These are phyloP conservation scores for Haliclona indistincta DNA, from an alignment of 37 sponge, comb jelly and placozoan species.

Conservation along the genomic window DNA sequence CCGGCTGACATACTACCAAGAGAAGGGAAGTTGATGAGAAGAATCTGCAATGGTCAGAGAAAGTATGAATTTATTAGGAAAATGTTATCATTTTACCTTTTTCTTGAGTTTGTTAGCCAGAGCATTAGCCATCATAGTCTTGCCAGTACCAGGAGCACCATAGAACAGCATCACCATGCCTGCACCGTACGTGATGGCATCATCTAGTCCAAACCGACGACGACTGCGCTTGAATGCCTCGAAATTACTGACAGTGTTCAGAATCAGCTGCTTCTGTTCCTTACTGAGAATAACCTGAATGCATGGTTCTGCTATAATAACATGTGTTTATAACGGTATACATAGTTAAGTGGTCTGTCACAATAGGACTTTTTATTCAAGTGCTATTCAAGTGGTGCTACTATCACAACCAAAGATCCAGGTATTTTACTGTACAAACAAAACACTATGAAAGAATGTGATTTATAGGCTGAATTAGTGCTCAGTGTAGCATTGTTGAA, in stretches of 20 bases:
- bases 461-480: too few species aligned
- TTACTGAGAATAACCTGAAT: constrained; percentile 68
- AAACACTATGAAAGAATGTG: too few species aligned
- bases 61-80: background rate
- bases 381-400: too few species aligned
- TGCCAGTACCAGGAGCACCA: constrained; percentile 86
- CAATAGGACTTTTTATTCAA: too few species aligned
- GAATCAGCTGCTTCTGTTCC: constrained; percentile 76
- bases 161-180: constrained; percentile 88
- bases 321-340: too few species aligned
- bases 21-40: constrained; percentile 88
- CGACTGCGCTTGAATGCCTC: constrained; percentile 73
- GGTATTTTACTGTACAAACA: too few species aligned
- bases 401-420: too few species aligned
- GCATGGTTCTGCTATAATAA: too few species aligned
- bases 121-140: constrained; percentile 92
- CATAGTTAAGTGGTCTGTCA: too few species aligned
- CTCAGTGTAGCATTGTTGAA: too few species aligned
- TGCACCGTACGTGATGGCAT: constrained; percentile 84
- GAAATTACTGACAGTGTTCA: constrained; percentile 88
- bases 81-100: constrained; percentile 40
- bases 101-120: constrained; percentile 76
- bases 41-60: constrained; percentile 38
- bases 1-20: constrained; percentile 79
- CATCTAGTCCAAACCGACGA: constrained; percentile 74